A percentile compares a stretch with the other conserved stretches of the same genome.
Evolutionary conservation across 2,113 vertebrate species (phyloP).

Genomic region (Girardinichthys multiradiatus): DNA sequence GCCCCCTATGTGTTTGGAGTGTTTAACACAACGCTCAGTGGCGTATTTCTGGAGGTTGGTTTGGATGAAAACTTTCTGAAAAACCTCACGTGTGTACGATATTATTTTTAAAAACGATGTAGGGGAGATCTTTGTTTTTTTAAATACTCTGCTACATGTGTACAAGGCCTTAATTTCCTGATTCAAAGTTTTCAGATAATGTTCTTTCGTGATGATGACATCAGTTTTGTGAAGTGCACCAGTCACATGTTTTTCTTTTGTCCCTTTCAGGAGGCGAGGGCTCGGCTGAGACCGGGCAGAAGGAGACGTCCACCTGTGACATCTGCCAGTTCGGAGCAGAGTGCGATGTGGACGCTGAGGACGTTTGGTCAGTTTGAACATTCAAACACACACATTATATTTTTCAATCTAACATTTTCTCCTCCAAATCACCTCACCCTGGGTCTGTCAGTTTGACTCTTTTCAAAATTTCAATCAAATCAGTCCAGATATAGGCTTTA

Average conservation of each 20-base stretch:
- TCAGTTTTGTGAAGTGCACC: too few species aligned
- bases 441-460: not conserved
- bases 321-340: conserved; percentile 99
- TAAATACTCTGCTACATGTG: too few species aligned
- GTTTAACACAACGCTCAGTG: too few species aligned
- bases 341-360: conserved; percentile 98
- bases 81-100: too few species aligned
- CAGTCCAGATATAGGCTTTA: conserved; percentile 10
- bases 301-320: conserved; percentile 98
- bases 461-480: not conserved
- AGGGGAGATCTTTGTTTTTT: too few species aligned
- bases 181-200: too few species aligned
- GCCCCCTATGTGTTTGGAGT: too few species aligned
- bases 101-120: too few species aligned
- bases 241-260: conserved; percentile 14
- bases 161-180: too few species aligned
- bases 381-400: not conserved
- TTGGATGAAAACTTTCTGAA: too few species aligned
- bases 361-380: conserved; percentile 89
- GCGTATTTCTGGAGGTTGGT: too few species aligned
- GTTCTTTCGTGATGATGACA: too few species aligned
- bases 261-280: conserved; percentile 89
- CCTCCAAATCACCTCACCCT: not conserved
- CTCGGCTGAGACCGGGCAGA: conserved; percentile 94
- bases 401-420: not conserved